phyloP scores from a whole-genome alignment of 1,140 invertebrate species.

The Cotesia typhae region DNA sequence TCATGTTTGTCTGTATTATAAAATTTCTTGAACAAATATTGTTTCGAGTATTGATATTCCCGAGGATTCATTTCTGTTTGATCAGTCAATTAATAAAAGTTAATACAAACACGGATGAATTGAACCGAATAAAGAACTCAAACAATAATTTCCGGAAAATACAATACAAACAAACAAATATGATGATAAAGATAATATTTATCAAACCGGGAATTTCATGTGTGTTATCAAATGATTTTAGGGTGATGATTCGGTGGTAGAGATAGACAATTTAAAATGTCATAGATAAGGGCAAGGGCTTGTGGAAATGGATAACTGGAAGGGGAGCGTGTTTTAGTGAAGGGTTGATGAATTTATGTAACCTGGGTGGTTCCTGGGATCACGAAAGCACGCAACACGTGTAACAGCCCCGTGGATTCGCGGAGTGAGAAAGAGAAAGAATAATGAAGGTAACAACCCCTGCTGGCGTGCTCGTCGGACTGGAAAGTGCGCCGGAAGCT shows the following conservation, averaged over 20 bases:
- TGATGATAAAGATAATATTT: neutral
- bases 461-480: neutral
- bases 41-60: too few relatives aligned
- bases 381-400: conserved; percentile 17
- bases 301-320: neutral
- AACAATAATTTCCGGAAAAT: neutral
- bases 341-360: conserved; percentile 2
- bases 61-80: too few relatives aligned
- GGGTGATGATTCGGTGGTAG: conserved; percentile 2
- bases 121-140: neutral
- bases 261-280: neutral
- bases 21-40: too few relatives aligned
- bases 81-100: neutral
- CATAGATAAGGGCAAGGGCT: neutral
- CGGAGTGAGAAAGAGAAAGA: conserved; percentile 1
- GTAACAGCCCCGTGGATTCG: neutral
- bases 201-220: neutral
- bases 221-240: conserved; percentile 11
- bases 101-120: neutral
- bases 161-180: neutral
- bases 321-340: neutral
- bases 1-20: too few relatives aligned
- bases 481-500: conserved; percentile 8
- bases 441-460: conserved; percentile 10
- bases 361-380: neutral